phyloP scores from a whole-genome alignment of 2,113 vertebrate genomes.

The Apistogramma diplotaenia region DNA sequence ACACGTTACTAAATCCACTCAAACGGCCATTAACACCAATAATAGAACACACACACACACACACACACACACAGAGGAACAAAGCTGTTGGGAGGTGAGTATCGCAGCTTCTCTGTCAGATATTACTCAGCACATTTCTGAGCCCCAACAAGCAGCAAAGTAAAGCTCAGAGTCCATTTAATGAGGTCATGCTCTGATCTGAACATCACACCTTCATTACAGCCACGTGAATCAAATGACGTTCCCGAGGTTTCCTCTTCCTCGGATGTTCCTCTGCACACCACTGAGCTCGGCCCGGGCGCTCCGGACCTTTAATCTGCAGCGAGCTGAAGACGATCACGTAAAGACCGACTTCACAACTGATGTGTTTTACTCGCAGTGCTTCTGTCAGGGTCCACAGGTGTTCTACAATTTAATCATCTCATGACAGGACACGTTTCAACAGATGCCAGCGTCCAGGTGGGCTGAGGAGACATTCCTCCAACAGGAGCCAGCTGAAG shows the following conservation, averaged over 20 bases:
- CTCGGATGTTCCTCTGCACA: not conserved
- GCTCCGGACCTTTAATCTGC: not conserved
- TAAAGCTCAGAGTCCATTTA: not conserved
- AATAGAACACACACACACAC: no score
- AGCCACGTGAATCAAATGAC: not conserved
- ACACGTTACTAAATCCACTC: not conserved
- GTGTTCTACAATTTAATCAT: not conserved
- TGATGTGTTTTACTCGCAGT: no score
- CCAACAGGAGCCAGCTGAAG: constrained; percentile 8
- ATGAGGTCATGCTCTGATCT: not conserved
- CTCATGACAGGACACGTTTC: not conserved
- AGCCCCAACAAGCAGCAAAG: not conserved
- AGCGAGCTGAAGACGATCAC: not conserved
- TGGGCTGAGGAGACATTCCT: constrained; percentile 38
- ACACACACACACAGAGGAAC: no score
- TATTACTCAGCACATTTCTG: not conserved
- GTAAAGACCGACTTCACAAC: not conserved
- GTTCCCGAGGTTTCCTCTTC: not conserved
- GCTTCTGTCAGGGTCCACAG: not conserved
- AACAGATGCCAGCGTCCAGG: constrained; percentile 24
- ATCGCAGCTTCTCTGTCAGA: not conserved
- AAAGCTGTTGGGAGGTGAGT: not conserved
- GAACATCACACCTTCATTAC: not conserved
- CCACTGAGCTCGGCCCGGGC: not conserved
- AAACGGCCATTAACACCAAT: no score